phyloP scores from a whole-genome alignment of 1,140 invertebrate genomes.

The Zaprionus capensis region DNA sequence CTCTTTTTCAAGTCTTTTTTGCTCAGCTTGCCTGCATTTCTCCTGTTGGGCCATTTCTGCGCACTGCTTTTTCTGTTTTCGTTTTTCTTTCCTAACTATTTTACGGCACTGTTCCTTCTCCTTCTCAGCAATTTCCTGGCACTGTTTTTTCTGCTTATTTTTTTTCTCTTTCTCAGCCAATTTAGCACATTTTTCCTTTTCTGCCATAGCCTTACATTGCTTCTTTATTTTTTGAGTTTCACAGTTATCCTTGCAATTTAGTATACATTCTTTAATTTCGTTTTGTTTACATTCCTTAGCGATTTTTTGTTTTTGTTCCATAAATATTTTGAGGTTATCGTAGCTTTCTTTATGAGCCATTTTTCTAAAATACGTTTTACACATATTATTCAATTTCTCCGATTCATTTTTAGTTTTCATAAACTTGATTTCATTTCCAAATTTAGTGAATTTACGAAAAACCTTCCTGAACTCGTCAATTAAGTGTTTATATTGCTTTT shows the following conservation, averaged over 20 bases:
- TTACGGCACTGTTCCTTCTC: conserved; percentile 9
- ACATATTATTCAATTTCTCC: neutral
- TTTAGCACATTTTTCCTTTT: neutral
- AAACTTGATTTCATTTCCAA: neutral
- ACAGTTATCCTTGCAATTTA: no score
- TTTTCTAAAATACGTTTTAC: neutral
- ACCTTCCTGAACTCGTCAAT: neutral
- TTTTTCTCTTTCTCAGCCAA: neutral
- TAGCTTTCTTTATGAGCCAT: neutral
- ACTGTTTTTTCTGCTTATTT: neutral
- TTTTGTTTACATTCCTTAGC: neutral
- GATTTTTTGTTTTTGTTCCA: neutral
- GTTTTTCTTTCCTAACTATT: neutral
- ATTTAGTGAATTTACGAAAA: neutral
- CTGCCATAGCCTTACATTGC: neutral
- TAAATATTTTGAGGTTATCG: no score
- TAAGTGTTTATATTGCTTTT: neutral
- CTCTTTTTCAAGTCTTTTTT: no score
- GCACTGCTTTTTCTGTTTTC: neutral
- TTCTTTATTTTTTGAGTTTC: neutral
- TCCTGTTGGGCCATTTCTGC: neutral
- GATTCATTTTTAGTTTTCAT: neutral
- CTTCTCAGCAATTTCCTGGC: conserved; percentile 3
- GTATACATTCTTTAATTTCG: neutral
- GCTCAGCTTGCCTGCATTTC: neutral